Evolutionary conservation across 2,797 vertebrate genomes (phyloP).

Genomic region (Sparidentex hasta): DNA sequence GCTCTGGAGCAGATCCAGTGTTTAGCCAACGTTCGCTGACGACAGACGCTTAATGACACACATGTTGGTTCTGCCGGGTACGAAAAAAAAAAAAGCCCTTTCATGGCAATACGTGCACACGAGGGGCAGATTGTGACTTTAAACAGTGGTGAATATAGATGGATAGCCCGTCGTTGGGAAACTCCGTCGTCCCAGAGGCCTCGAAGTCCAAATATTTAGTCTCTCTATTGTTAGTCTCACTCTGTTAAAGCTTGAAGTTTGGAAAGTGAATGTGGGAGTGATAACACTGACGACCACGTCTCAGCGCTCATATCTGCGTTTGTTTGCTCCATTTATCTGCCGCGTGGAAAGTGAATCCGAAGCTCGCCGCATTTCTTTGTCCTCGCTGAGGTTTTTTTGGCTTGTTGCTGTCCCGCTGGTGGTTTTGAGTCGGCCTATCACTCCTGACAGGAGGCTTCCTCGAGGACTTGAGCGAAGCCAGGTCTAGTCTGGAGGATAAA

Average conservation of each 20-base stretch:
- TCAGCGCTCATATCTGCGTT: slow-evolving; percentile 34
- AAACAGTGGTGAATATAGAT: slow-evolving; percentile 63
- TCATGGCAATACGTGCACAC: slow-evolving; percentile 56
- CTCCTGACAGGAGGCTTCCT: slow-evolving; percentile 54
- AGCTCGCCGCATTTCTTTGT: slow-evolving; percentile 33
- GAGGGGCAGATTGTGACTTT: slow-evolving; percentile 48
- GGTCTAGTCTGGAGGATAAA: slow-evolving; percentile 49
- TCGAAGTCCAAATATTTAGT: slow-evolving; percentile 82
- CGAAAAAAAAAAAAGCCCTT: slow-evolving; percentile 57
- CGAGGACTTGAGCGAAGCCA: slow-evolving; percentile 68
- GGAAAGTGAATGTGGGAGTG: slow-evolving; percentile 43
- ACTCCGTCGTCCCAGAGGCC: slow-evolving; percentile 45
- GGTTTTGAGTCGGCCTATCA: slow-evolving; percentile 49
- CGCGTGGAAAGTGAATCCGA: background rate
- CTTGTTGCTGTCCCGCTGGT: slow-evolving; percentile 39
- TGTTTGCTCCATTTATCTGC: slow-evolving; percentile 30
- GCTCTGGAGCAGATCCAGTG: slow-evolving; percentile 51
- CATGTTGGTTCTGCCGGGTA: slow-evolving; percentile 40
- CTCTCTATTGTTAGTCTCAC: slow-evolving; percentile 66
- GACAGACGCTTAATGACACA: slow-evolving; percentile 70
- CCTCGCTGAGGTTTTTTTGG: slow-evolving; percentile 47
- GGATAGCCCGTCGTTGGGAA: slow-evolving; percentile 46
- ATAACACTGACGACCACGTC: slow-evolving; percentile 37
- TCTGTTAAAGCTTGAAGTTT: slow-evolving; percentile 50
- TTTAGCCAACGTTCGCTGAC: slow-evolving; percentile 56